Conservation (phyloP, 2,113 vertebrate species). For the Melanotaenia duboulayi region DNA sequence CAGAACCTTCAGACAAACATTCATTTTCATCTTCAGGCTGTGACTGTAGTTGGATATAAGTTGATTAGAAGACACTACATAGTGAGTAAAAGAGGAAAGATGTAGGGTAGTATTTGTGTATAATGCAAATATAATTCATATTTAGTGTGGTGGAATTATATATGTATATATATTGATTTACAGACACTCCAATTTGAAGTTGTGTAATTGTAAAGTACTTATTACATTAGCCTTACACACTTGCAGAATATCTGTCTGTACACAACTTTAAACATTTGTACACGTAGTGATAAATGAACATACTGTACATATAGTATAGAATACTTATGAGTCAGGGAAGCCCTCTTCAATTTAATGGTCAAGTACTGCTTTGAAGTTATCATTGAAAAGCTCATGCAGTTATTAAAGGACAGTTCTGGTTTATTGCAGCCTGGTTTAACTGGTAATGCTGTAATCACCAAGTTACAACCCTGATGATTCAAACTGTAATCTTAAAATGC, state of each 20-base stretch:
- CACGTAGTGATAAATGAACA: constrained; percentile 66
- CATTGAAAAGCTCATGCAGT: constrained; percentile 10
- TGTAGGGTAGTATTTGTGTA: constrained; percentile 28
- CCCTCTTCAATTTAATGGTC: constrained; percentile 41
- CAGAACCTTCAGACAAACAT: constrained; percentile 34
- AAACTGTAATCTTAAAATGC: not conserved
- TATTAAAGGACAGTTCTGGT: constrained; percentile 38
- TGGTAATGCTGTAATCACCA: not conserved
- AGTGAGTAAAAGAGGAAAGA: constrained; percentile 35
- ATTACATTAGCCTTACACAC: constrained; percentile 67
- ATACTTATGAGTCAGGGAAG: constrained; percentile 47
- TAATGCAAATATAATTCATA: constrained; percentile 50
- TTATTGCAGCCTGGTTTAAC: not conserved
- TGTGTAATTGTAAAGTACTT: constrained; percentile 63
- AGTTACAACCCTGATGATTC: not conserved
- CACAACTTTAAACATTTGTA: constrained; percentile 72
- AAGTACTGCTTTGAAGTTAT: constrained; percentile 7
- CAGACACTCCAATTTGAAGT: constrained; percentile 75
- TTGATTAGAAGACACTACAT: constrained; percentile 28
- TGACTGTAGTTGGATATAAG: constrained; percentile 12
- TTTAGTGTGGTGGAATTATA: constrained; percentile 40
- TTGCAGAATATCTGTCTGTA: constrained; percentile 77
- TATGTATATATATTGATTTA: constrained; percentile 62
- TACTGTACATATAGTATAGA: constrained; percentile 64
- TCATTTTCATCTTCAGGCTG: constrained; percentile 5